Percentiles rank a stretch among this genome's conserved stretches.
Evolutionary conservation across 2,797 vertebrate species (phyloP).

Genomic region (Diplodus puntazzo): DNA sequence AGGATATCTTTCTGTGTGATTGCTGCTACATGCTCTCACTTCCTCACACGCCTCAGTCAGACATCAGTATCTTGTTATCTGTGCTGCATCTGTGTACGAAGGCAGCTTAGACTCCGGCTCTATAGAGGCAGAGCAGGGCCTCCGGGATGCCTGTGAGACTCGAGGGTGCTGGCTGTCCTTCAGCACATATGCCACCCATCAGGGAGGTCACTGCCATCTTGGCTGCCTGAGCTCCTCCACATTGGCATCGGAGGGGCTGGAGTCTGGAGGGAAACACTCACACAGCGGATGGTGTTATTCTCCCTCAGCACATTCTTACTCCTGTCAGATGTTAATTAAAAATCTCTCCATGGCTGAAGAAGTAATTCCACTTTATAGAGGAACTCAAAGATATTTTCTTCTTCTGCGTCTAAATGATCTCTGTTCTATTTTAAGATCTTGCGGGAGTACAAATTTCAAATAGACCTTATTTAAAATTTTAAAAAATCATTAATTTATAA

Average conservation of each 20-base stretch:
- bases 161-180: slow-evolving; percentile 27
- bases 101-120: not conserved
- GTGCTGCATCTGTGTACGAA: not conserved
- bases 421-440: not conserved
- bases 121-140: not conserved
- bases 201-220: slow-evolving; percentile 32
- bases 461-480: too few relatives aligned
- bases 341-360: not conserved
- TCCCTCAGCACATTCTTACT: not conserved
- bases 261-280: not conserved
- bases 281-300: not conserved
- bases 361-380: not conserved
- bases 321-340: not conserved
- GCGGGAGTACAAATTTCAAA: not conserved
- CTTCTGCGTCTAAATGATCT: not conserved
- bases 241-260: not conserved
- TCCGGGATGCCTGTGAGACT: not conserved
- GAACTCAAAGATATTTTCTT: not conserved
- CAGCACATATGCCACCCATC: slow-evolving; percentile 33
- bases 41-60: not conserved
- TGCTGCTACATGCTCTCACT: not conserved
- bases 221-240: slow-evolving; percentile 15
- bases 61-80: not conserved
- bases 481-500: not conserved
- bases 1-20: too few relatives aligned